phyloP scores from a whole-genome alignment of 2,797 vertebrate genomes.

The Pitangus sulphuratus region DNA sequence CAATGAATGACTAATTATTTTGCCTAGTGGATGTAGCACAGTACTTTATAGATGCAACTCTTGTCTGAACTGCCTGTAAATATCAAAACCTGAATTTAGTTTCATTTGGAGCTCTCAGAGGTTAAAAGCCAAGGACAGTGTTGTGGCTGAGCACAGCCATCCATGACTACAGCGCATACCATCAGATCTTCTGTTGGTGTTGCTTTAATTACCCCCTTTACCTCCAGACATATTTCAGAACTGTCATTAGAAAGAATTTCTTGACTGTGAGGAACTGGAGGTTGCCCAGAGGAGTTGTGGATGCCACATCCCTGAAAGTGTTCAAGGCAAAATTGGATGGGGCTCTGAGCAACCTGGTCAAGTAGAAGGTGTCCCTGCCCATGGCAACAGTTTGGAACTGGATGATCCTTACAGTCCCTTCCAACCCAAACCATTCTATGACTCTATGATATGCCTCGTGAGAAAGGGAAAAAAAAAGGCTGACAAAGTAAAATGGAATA shows the following conservation, averaged over 20 bases:
- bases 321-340: too few species aligned
- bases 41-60: neutral
- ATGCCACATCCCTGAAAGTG: neutral
- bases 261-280: neutral
- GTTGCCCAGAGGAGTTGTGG: neutral
- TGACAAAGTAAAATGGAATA: neutral
- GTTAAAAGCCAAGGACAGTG: neutral
- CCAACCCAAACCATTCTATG: neutral
- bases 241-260: neutral
- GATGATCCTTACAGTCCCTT: neutral
- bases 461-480: neutral
- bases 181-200: neutral
- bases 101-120: neutral
- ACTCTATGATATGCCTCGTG: accelerated
- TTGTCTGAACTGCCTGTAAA: neutral
- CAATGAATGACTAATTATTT: neutral
- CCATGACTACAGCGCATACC: accelerated
- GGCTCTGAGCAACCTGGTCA: accelerated
- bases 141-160: neutral
- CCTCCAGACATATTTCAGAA: neutral
- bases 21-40: neutral
- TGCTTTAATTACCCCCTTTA: neutral
- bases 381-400: neutral
- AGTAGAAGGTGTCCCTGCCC: neutral
- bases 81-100: neutral